These are phyloP conservation scores for Tapera naevia DNA, from an alignment of 2,797 vertebrate genomes.

Conservation along the genomic window DNA sequence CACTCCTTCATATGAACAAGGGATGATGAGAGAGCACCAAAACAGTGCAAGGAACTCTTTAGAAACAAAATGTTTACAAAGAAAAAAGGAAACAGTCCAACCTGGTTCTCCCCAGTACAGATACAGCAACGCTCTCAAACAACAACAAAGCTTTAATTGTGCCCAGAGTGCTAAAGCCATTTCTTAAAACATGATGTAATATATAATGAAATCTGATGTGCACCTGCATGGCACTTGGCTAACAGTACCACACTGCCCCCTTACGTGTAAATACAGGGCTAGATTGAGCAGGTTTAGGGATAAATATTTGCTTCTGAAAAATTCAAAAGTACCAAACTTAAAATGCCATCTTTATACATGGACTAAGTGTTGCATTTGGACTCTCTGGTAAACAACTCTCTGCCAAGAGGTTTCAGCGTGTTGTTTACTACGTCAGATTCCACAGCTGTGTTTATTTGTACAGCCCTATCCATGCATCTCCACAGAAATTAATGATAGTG, in stretches of 20 bases:
- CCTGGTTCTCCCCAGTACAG: background rate
- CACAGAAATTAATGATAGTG: background rate
- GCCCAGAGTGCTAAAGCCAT: slow-evolving; percentile 19
- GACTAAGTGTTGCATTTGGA: background rate
- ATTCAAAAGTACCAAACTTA: slow-evolving; percentile 6
- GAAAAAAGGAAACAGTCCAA: background rate
- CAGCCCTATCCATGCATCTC: background rate
- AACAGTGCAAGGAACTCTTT: background rate
- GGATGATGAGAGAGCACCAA: fast-evolving
- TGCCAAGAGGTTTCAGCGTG: slow-evolving; percentile 36
- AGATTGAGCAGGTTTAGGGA: slow-evolving; percentile 18
- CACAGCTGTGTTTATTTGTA: background rate
- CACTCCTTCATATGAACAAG: background rate
- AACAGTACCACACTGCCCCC: slow-evolving; percentile 78
- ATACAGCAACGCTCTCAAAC: background rate
- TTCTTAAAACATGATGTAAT: slow-evolving; percentile 46
- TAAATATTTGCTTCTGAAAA: slow-evolving; percentile 67
- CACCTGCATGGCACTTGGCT: slow-evolving; percentile 39
- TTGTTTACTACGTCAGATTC: background rate
- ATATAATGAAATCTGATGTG: slow-evolving; percentile 26
- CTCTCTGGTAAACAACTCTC: slow-evolving; percentile 23
- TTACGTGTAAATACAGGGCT: slow-evolving; percentile 69
- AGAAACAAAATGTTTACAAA: background rate
- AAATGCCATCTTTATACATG: slow-evolving; percentile 30
- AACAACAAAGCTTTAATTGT: slow-evolving; percentile 11